Evolutionary conservation across 64 coral and sea anemone species (phyloP), one percentile per base, ranked within the genome.

Genomic region (Porites australiensis): DNA sequence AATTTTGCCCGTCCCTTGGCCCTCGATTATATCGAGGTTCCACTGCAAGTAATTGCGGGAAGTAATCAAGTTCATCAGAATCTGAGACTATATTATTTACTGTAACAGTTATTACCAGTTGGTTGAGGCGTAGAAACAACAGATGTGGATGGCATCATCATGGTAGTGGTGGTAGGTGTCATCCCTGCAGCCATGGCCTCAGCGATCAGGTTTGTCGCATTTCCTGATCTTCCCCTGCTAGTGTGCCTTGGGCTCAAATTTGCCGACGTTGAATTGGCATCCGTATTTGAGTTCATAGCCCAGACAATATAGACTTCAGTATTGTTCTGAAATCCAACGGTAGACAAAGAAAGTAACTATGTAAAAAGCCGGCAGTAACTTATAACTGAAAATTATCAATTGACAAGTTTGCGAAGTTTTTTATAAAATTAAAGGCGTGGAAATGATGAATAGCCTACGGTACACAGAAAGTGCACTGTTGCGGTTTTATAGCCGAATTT

Each of bases 291-390:
- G 2, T 48, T 23, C 22, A 13, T 47, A 22, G 79, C 79, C 79
- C 79, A 82, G 4, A 82, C 79, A 19, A 82, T 27, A 4, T 27
- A 64, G 10, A 82, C 79, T 82, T 82, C 12, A 11, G 79, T 82
- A 45, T 82, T 61, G 48, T 3, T 44, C 79, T 82, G 22, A 3
- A 64, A 64, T 63, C 44, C 6, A 54, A 74, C 49, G 48, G 73
- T 13, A 19, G 13, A 4, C 4, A 19, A 64, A 19, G 5, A 14
- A 64, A 4, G 62, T 9, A 12, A 5, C 13, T 4, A 14, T 64
- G 62, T 4, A 5, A 13, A 19, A 37, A 37, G 27, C 27, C 1
- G 27, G 1, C 27, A 37, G 27, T 37, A 37, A 37, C 27, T 37
- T 37, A 37, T 37, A 37, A 37, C 27, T 37, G 27, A 37, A 37